Evolutionary conservation across 2,888 invertebrate species (phyloP).

Genomic region (Megamerina dolium): DNA sequence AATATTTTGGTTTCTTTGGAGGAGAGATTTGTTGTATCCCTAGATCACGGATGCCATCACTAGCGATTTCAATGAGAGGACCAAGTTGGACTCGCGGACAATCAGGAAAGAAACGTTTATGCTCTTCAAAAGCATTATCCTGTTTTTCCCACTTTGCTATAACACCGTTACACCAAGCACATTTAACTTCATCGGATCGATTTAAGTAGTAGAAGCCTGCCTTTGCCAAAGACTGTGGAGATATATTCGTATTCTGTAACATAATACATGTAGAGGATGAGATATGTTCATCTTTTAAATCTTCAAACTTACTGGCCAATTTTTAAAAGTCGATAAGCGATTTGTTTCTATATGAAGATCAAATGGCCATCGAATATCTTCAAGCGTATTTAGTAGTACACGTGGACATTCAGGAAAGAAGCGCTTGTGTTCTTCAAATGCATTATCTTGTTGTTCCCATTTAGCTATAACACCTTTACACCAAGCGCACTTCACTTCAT

Average conservation of each 20-base stretch:
- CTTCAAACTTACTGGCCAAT: slow-evolving; percentile 64
- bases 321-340: slow-evolving; percentile 63
- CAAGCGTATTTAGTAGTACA: too few species aligned
- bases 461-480: slow-evolving; percentile 68
- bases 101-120: slow-evolving; percentile 70
- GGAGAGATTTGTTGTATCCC: slow-evolving; percentile 52
- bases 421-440: slow-evolving; percentile 70
- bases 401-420: slow-evolving; percentile 73
- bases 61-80: slow-evolving; percentile 48
- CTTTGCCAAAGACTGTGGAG: slow-evolving; percentile 66
- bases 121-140: slow-evolving; percentile 76
- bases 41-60: slow-evolving; percentile 53
- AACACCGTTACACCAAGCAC: slow-evolving; percentile 72
- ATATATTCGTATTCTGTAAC: slow-evolving; percentile 51
- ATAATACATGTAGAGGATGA: slow-evolving; percentile 1
- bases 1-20: slow-evolving; percentile 62
- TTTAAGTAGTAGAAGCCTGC: slow-evolving; percentile 82
- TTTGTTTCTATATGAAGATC: slow-evolving; percentile 62
- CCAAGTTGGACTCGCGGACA: slow-evolving; percentile 57
- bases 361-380: too few species aligned
- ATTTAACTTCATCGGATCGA: slow-evolving; percentile 66
- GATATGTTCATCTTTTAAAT: not conserved
- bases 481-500: slow-evolving; percentile 74
- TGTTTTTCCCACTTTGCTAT: slow-evolving; percentile 75
- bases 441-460: slow-evolving; percentile 78